phyloP scores from a whole-genome alignment of 1,140 invertebrate species.

The Calosoma granatense region DNA sequence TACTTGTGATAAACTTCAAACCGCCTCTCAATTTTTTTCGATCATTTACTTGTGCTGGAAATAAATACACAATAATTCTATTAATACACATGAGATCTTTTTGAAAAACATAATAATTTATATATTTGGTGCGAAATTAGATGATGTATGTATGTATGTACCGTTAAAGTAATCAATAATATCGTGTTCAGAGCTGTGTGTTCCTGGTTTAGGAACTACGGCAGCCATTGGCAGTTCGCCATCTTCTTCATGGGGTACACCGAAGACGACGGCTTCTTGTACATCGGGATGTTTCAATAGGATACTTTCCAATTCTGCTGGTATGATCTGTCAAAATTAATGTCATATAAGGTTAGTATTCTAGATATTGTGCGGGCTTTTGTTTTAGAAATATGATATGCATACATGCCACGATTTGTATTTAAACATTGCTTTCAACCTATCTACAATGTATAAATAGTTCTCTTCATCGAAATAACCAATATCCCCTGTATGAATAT shows the following conservation, averaged over 20 bases:
- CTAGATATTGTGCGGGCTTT: background rate
- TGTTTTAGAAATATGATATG: no score
- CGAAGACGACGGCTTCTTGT: slow-evolving; percentile 55
- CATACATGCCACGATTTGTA: slow-evolving; percentile 29
- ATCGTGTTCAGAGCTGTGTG: slow-evolving; percentile 13
- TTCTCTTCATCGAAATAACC: slow-evolving; percentile 51
- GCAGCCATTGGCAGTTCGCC: slow-evolving; percentile 56
- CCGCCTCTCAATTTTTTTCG: slow-evolving; percentile 43
- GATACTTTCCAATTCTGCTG: slow-evolving; percentile 49
- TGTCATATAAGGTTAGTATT: background rate
- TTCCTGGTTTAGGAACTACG: slow-evolving; percentile 35
- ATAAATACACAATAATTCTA: background rate
- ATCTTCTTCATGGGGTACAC: slow-evolving; percentile 44
- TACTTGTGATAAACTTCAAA: slow-evolving; percentile 43
- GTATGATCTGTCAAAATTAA: slow-evolving; percentile 30
- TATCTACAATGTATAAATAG: slow-evolving; percentile 53
- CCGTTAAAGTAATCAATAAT: background rate
- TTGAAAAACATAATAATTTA: no score
- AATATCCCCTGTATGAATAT: slow-evolving; percentile 59
- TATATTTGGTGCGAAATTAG: no score
- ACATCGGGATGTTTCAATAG: slow-evolving; percentile 51
- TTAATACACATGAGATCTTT: background rate
- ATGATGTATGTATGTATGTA: background rate
- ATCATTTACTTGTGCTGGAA: slow-evolving; percentile 28
- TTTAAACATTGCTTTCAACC: slow-evolving; percentile 64